Conservation (phyloP, 2,888 invertebrate genomes). For the Anagyrus pseudococci region DNA sequence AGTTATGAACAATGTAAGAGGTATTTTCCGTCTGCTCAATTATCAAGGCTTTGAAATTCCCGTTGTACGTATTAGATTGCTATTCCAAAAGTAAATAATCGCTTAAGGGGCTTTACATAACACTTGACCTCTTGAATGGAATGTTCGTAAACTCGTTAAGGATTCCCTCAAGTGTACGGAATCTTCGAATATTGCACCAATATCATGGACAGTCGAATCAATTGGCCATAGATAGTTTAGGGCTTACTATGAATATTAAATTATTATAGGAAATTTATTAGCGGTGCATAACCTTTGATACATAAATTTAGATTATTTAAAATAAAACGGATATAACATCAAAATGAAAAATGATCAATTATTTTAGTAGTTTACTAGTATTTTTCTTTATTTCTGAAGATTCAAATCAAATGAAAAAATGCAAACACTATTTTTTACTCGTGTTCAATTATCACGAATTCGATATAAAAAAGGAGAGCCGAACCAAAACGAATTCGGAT, state of each 20-base stretch:
- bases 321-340: too few relatives aligned
- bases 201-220: neutral
- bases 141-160: neutral
- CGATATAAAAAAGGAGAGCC: too few relatives aligned
- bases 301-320: too few relatives aligned
- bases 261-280: too few relatives aligned
- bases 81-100: neutral
- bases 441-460: too few relatives aligned
- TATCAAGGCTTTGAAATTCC: neutral
- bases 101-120: conserved; percentile 12
- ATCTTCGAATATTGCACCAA: neutral
- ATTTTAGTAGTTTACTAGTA: too few relatives aligned
- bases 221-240: neutral
- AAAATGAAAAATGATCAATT: too few relatives aligned
- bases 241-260: neutral
- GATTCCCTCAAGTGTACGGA: neutral
- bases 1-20: neutral
- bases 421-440: too few relatives aligned
- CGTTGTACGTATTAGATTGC: neutral
- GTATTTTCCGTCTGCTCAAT: neutral
- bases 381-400: too few relatives aligned
- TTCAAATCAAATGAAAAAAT: too few relatives aligned
- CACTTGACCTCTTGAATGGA: conserved; percentile 3
- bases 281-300: too few relatives aligned
- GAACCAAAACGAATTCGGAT: too few relatives aligned